Conservation (phyloP, 2,113 vertebrate genomes). For the Grallaria varia region DNA sequence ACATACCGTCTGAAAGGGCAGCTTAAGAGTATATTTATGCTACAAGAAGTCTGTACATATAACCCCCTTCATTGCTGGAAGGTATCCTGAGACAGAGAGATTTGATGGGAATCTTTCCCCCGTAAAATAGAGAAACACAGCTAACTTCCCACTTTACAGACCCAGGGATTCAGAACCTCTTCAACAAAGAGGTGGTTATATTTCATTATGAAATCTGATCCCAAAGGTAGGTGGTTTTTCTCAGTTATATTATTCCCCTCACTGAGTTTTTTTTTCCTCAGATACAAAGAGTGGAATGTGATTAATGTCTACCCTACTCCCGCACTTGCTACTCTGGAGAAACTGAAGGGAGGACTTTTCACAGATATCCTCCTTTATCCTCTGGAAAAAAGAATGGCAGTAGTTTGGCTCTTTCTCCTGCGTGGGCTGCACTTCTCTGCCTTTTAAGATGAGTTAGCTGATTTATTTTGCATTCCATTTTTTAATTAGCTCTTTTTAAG, state of each 20-base stretch:
- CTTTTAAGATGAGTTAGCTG: conserved; percentile 21
- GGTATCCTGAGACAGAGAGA: conserved; percentile 7
- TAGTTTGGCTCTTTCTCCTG: neutral
- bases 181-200: conserved; percentile 54
- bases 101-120: neutral
- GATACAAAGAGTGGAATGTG: conserved; percentile 42
- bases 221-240: conserved; percentile 44
- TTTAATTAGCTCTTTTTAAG: conserved; percentile 51
- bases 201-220: conserved; percentile 65
- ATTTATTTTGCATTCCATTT: conserved; percentile 62
- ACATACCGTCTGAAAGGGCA: conserved; percentile 31
- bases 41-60: conserved; percentile 3
- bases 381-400: neutral
- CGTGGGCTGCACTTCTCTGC: neutral
- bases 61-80: conserved; percentile 43
- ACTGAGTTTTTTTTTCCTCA: neutral
- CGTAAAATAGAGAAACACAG: conserved; percentile 52
- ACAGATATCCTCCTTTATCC: neutral
- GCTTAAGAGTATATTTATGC: conserved; percentile 1
- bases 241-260: neutral
- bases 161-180: conserved; percentile 63
- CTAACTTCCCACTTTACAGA: conserved; percentile 56
- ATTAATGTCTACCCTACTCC: conserved; percentile 41
- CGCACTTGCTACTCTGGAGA: neutral
- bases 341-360: neutral